Evolutionary conservation across 92 coral and sea anemone genomes (phyloP).

Genomic region (Zoanthus sociatus): DNA sequence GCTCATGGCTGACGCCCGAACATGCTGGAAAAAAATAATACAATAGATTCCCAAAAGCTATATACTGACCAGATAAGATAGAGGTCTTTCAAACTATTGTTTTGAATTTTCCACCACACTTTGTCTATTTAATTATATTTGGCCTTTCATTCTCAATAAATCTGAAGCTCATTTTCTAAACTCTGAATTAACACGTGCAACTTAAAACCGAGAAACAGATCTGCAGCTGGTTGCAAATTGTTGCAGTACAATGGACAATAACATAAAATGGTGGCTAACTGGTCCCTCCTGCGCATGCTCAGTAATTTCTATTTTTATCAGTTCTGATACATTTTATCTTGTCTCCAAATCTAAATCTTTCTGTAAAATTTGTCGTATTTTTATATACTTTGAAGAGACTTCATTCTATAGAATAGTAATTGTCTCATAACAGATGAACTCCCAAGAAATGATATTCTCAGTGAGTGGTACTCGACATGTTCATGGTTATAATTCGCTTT

Average conservation of each 20-base stretch:
- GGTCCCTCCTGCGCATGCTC: slow-evolving; percentile 23
- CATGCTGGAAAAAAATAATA: too few species aligned
- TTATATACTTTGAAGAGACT: neutral
- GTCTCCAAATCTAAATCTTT: neutral
- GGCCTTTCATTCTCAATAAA: too few species aligned
- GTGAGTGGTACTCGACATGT: neutral
- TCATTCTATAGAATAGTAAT: neutral
- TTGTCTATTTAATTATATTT: too few species aligned
- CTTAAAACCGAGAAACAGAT: neutral
- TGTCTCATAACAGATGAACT: neutral
- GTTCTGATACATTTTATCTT: neutral
- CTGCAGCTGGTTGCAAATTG: slow-evolving; percentile 15
- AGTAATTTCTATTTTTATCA: neutral
- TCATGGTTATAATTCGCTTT: neutral
- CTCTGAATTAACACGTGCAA: neutral
- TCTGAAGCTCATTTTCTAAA: too few species aligned
- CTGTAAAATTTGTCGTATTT: neutral
- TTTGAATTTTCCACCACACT: too few species aligned
- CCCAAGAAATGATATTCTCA: neutral
- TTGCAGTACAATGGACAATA: neutral
- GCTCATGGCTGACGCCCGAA: too few species aligned
- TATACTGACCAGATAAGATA: too few species aligned
- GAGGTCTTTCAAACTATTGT: too few species aligned
- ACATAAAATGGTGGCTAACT: neutral
- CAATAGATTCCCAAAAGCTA: too few species aligned